Conservation (phyloP, 2,797 vertebrate species). For the Lepus townsendii region DNA sequence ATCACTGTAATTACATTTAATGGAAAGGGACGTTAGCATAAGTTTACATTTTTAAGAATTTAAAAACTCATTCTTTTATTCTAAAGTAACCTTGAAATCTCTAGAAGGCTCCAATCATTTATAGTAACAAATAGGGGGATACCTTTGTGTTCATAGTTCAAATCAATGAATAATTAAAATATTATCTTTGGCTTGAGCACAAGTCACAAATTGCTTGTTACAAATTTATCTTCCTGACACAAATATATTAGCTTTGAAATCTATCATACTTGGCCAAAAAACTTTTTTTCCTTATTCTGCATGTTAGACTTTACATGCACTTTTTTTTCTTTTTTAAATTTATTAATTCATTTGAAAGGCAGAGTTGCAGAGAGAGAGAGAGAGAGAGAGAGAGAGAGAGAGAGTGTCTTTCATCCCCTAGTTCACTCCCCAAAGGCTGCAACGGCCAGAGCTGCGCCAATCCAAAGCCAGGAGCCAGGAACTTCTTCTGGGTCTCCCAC, state of each 20-base stretch:
- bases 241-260: constrained; percentile 47
- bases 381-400: too few species aligned
- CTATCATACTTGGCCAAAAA: background rate
- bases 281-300: too few species aligned
- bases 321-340: too few species aligned
- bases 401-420: too few species aligned
- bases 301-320: too few species aligned
- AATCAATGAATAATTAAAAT: background rate
- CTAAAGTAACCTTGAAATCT: background rate
- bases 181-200: background rate
- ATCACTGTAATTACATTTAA: background rate
- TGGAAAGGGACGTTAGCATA: background rate
- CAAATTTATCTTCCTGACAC: constrained; percentile 37
- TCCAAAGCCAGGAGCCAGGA: too few species aligned
- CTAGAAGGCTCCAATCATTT: constrained; percentile 33
- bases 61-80: constrained; percentile 7
- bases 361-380: too few species aligned
- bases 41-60: constrained; percentile 49
- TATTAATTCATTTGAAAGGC: too few species aligned
- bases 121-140: background rate
- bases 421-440: too few species aligned
- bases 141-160: background rate
- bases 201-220: constrained; percentile 42
- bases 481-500: too few species aligned
- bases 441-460: too few species aligned